Evolutionary conservation across 2,797 vertebrate species (phyloP), one percentile per base, ranked within the genome.

Genomic region (Gastrophryne carolinensis): DNA sequence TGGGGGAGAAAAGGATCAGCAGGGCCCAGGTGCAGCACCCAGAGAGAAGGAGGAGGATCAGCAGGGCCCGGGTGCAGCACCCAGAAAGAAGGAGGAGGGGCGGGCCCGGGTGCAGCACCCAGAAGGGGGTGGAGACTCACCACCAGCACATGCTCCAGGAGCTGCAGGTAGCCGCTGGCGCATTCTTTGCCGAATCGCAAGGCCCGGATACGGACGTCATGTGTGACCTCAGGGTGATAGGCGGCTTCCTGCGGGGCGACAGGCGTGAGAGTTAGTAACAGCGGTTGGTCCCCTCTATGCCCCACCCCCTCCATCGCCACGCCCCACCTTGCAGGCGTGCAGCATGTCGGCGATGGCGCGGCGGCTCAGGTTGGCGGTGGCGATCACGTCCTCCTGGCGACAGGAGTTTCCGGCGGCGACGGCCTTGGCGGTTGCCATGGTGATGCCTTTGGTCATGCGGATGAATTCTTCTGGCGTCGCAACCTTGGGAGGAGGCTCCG

Each of bases 401-500:
- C 97, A 98, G 0, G 97, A 99, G 87, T 98, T 99, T 78, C 97
- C 96, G 30, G 97, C 96, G 0, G 97, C 97, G 81, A 99, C 97
- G 0, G 97, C 97, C 86, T 99, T 99, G 11, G 97, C 97, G 0
- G 97, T 99, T n/a, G 97, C 97, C 92, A 96, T 93, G 0, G 97
- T 99, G 88, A 99, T 99, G 72, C 97, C 97, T 88, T 98, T 99
- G 0, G 96, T 99, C 95, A 92, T 98, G 70, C 97, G 95, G 80
- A 99, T 99, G 76, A 99, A 99, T 81, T 98, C 97, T 78, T 99
- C 97, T 0, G 97, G 97, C 0, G 96, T 94, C 7, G 97, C 94
- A 0, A 94, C 96, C 84, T 95, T 95, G 13, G 92, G 87, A 0
- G 96, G 96, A 7, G 95, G 95, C 30, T 98, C 93, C 0, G 89